Percentiles rank a stretch among this genome's conserved stretches.
These are phyloP conservation scores for Zootermopsis nevadensis DNA, from an alignment of 2,888 invertebrate genomes.

Conservation along the genomic window DNA sequence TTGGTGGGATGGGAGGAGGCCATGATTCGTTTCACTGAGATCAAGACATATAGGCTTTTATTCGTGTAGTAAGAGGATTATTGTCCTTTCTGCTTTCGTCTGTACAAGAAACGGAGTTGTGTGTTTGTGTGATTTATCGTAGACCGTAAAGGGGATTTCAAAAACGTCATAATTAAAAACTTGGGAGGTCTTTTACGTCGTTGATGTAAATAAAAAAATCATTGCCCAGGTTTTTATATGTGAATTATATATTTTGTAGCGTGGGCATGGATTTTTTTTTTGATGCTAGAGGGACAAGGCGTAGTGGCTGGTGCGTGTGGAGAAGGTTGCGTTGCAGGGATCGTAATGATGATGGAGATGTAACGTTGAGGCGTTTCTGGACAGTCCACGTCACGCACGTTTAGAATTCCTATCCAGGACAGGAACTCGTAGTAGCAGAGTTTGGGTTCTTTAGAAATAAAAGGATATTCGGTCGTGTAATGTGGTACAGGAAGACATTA, in stretches of 20 bases:
- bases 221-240: slow-evolving; percentile 15
- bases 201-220: slow-evolving; percentile 27
- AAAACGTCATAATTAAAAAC: slow-evolving; percentile 37
- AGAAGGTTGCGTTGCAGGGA: not conserved
- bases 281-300: not conserved
- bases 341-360: no score
- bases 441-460: no score
- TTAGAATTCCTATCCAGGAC: no score
- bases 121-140: slow-evolving; percentile 27
- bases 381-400: no score
- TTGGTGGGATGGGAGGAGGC: no score
- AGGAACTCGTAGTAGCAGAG: no score
- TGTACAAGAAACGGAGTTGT: not conserved
- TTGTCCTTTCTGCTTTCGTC: not conserved
- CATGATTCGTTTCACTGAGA: no score
- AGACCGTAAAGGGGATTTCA: not conserved
- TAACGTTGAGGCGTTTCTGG: no score
- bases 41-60: no score
- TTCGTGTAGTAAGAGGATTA: not conserved
- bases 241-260: slow-evolving; percentile 23
- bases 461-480: no score
- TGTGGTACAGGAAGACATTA: no score
- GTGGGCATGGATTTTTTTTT: not conserved
- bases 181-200: slow-evolving; percentile 35
- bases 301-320: no score